Evolutionary conservation across 2,888 invertebrate genomes (phyloP), one percentile per base, ranked within the genome.

Genomic region (Tenthredo amoena): DNA sequence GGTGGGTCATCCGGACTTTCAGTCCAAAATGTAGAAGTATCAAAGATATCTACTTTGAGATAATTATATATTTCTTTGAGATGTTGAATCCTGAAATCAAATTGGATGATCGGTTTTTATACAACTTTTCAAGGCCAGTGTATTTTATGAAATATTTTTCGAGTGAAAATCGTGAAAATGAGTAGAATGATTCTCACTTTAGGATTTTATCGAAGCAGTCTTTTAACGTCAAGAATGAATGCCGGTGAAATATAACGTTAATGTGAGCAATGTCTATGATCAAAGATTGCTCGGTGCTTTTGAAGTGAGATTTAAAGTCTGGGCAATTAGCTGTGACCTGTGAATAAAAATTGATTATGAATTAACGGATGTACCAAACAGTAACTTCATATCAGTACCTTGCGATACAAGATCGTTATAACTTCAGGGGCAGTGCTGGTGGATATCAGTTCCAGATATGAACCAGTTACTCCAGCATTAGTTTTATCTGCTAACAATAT

Each of bases 301-400:
- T 96, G 92, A 97, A 98, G 90, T 97, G 96, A 0, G 96, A 95
- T 90, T 96, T 96, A 93, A 97, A 98, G 92, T 98, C 98, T 0
- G 97, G 97, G 92, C 98, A 98, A 89, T 96, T 96, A 0, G 97
- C 96, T 74, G 96, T 95, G 0, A 97, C 97, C 97, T 97, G 89
- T 0, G 92, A 68, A 82, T 71, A 40, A 58, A 31, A 85, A 21
- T 40, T 62, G 18, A 12, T 81, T 81, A 40, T 37, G n/a, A 21
- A 62, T 10, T 18, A 40, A 26, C 81, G n/a, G n/a, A 47, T 34
- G n/a, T 31, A 5, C 18, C 15, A 31, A 15, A 55, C 26, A 15
- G 5, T 71, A 34, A 37, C 47, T 62, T 18, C 6, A 15, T 26
- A 55, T 18, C 37, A 34, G 18, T 92, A 97, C 97, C 95, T 97